Evolutionary conservation across 1,140 invertebrate species (phyloP), one percentile per base, ranked within the genome.

Genomic region (Oscheius sp.): DNA sequence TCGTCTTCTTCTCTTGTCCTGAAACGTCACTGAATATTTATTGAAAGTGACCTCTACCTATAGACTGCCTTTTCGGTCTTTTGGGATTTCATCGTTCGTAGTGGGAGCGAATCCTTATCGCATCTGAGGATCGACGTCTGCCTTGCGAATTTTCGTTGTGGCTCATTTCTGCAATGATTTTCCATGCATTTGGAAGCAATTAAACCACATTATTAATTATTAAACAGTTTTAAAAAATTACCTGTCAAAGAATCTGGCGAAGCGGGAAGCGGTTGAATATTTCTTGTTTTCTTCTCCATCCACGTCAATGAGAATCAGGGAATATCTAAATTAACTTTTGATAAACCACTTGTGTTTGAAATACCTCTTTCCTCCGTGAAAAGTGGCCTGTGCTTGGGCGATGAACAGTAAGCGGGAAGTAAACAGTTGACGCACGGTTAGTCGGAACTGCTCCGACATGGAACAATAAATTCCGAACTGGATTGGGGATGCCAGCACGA

Each of bases 401-500:
- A 81, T 78, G 62, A 81, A 81, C 18, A 81, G 66, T 23, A 80
- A 58, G 20, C 73, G 46, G 13, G 80, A 81, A 36, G 79, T 79
- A 68, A 81, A 81, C 31, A 81, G 55, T 68, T 81, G 80, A 7
- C 81, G 66, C 13, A 81, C 79, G 23, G 80, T 82, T 15, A 79
- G 77, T 20, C 78, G 73, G 68, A 82, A 80, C 66, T 77, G 80
- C 68, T 81, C 79, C 29, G 91, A 93, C 93, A 95, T 95, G 3
- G 92, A 92, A 84, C 93, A 95, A 82, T 95, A 96, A 70, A 96
- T 95, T 63, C 92, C 92, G 81, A 96, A 96, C 85, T 95, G 94
- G 67, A 95, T 90, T 0, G 93, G 93, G 85, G 95, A 95, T 23
- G 91, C 92, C 4, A 93, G 87, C 49, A 93, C 91, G 74, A 96